Percentiles rank a stretch among this genome's conserved stretches.
Evolutionary conservation across 2,113 vertebrate genomes (phyloP).

Genomic region (Spermophilus dauricus): DNA sequence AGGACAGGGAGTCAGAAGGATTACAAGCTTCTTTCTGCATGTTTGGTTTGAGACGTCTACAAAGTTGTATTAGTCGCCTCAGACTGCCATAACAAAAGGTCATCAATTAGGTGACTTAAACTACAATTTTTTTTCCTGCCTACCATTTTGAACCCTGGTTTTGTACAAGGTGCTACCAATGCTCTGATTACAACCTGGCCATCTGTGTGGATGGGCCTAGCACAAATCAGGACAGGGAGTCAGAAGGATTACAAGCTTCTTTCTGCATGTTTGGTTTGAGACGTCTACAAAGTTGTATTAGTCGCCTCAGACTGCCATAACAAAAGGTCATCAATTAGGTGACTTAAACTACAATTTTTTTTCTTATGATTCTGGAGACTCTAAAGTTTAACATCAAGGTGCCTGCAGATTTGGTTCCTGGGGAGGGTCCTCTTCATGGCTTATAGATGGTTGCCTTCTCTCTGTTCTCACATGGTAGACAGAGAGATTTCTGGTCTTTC

Average conservation of each 20-base stretch:
- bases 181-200: background rate
- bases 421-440: background rate
- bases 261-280: background rate
- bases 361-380: background rate
- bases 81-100: background rate
- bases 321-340: background rate
- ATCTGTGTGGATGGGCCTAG: background rate
- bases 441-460: background rate
- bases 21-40: background rate
- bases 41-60: background rate
- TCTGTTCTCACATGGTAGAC: background rate
- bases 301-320: background rate
- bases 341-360: background rate
- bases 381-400: background rate
- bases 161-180: too few relatives aligned
- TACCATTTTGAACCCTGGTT: too few relatives aligned
- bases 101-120: background rate
- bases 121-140: background rate
- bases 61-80: background rate
- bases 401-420: background rate
- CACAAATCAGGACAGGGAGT: background rate
- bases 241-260: background rate
- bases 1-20: background rate
- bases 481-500: background rate
- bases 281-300: background rate